Evolutionary conservation across 2,797 vertebrate species (phyloP).

Genomic region (Antennarius maculatus): DNA sequence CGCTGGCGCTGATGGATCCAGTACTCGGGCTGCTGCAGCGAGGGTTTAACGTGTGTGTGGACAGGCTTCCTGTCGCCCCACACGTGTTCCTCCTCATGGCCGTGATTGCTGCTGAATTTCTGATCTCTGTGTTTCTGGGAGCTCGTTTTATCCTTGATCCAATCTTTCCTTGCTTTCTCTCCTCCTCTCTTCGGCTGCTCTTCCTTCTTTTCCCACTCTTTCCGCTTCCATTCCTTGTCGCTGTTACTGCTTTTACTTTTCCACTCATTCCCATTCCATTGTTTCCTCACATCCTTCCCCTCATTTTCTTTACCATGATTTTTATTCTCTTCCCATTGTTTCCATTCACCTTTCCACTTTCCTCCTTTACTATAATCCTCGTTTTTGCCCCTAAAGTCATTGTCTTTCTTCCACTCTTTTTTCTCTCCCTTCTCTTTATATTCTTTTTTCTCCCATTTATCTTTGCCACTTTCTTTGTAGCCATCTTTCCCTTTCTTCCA

Average conservation of each 20-base stretch:
- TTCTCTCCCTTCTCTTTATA: slow-evolving; percentile 57
- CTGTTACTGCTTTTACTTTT: background rate
- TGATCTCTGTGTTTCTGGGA: slow-evolving; percentile 31
- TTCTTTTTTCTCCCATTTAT: slow-evolving; percentile 49
- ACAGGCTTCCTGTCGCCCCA: slow-evolving; percentile 43
- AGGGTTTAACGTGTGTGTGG: slow-evolving; percentile 51
- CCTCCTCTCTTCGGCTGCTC: slow-evolving; percentile 29
- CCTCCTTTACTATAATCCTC: slow-evolving; percentile 43
- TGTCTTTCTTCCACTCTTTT: slow-evolving; percentile 51
- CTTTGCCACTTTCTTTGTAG: slow-evolving; percentile 44
- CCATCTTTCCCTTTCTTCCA: slow-evolving; percentile 56
- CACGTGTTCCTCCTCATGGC: slow-evolving; percentile 43
- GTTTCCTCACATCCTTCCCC: slow-evolving; percentile 2
- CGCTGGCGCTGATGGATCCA: slow-evolving; percentile 75
- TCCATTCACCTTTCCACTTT: slow-evolving; percentile 39
- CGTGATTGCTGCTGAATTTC: background rate
- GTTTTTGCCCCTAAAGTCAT: slow-evolving; percentile 37
- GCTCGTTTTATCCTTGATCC: slow-evolving; percentile 36
- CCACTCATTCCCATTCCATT: background rate
- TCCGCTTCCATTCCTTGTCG: slow-evolving; percentile 2
- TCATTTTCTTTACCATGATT: background rate
- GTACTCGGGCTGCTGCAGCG: slow-evolving; percentile 69
- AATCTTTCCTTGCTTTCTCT: slow-evolving; percentile 38
- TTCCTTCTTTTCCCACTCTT: slow-evolving; percentile 37
- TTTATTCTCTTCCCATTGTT: slow-evolving; percentile 4